A percentile compares a stretch with the other conserved stretches of the same genome.
Evolutionary conservation across 2,888 invertebrate species (phyloP).

Genomic region (Melikaiella ostensackeni): DNA sequence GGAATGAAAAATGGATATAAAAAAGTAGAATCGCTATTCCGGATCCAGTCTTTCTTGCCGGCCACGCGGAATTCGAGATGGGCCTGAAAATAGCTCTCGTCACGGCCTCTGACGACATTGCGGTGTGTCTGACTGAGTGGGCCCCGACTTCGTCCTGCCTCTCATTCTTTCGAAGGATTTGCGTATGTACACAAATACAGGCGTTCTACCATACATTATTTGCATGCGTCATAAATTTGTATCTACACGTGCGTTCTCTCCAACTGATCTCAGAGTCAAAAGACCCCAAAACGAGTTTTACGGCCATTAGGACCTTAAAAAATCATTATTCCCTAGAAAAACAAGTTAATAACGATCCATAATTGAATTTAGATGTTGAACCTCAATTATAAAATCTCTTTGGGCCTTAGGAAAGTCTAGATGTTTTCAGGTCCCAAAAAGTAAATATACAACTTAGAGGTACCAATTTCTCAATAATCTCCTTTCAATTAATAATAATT

Average conservation of each 20-base stretch:
- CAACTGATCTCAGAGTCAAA: neutral
- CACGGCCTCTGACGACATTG: slow-evolving; percentile 57
- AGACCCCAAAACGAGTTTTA: neutral
- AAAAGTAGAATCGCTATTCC: slow-evolving; percentile 13
- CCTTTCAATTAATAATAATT: no score
- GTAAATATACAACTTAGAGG: no score
- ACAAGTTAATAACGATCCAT: neutral
- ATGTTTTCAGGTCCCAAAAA: no score
- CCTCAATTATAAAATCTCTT: neutral
- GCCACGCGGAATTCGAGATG: slow-evolving; percentile 51
- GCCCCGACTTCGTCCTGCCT: slow-evolving; percentile 50
- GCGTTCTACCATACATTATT: slow-evolving; percentile 40
- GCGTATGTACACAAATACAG: slow-evolving; percentile 43
- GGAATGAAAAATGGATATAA: neutral
- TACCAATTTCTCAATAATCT: no score
- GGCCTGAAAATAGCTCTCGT: slow-evolving; percentile 63
- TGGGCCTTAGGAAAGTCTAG: neutral
- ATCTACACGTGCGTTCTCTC: slow-evolving; percentile 40
- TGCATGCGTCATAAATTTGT: slow-evolving; percentile 48
- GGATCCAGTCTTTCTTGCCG: slow-evolving; percentile 22
- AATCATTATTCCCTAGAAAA: neutral
- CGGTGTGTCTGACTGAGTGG: slow-evolving; percentile 47
- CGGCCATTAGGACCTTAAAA: neutral
- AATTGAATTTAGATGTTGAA: neutral
- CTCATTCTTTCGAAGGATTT: slow-evolving; percentile 16